phyloP scores from a whole-genome alignment of 2,888 invertebrate genomes.

The Drosophila longiperda region DNA sequence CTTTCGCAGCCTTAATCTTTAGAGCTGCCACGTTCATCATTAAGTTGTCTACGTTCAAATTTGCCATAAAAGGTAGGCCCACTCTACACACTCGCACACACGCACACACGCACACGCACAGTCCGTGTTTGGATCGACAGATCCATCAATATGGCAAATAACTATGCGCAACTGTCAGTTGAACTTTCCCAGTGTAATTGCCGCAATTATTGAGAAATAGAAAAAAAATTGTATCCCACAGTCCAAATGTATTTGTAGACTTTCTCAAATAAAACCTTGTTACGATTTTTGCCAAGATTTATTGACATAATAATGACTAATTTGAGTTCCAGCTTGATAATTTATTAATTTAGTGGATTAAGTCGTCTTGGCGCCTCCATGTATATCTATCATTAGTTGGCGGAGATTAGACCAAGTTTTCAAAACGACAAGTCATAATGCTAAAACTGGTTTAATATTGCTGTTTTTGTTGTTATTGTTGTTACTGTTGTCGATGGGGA shows the following conservation, averaged over 20 bases:
- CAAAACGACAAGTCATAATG: neutral
- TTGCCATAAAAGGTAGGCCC: slow-evolving; percentile 42
- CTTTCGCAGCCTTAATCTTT: slow-evolving; percentile 5
- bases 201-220: slow-evolving; percentile 15
- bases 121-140: slow-evolving; percentile 23
- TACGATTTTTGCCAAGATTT: slow-evolving; percentile 66
- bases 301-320: slow-evolving; percentile 81
- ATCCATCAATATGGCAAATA: slow-evolving; percentile 26
- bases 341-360: slow-evolving; percentile 74
- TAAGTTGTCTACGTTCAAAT: slow-evolving; percentile 53
- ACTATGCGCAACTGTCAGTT: slow-evolving; percentile 23
- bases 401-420: slow-evolving; percentile 40
- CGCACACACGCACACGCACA: neutral
- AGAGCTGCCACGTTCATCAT: slow-evolving; percentile 41
- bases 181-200: slow-evolving; percentile 40
- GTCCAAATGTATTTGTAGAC: slow-evolving; percentile 6
- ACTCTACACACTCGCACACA: neutral
- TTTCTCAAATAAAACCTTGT: slow-evolving; percentile 23
- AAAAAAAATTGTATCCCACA: slow-evolving; percentile 8
- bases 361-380: slow-evolving; percentile 55
- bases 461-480: neutral
- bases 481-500: neutral
- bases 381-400: slow-evolving; percentile 65
- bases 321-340: slow-evolving; percentile 69
- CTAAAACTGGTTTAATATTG: neutral